A percentile compares a stretch with the other conserved stretches of the same genome.
phyloP scores from a whole-genome alignment of 2,888 invertebrate genomes.

The Bombyx huttoni region DNA sequence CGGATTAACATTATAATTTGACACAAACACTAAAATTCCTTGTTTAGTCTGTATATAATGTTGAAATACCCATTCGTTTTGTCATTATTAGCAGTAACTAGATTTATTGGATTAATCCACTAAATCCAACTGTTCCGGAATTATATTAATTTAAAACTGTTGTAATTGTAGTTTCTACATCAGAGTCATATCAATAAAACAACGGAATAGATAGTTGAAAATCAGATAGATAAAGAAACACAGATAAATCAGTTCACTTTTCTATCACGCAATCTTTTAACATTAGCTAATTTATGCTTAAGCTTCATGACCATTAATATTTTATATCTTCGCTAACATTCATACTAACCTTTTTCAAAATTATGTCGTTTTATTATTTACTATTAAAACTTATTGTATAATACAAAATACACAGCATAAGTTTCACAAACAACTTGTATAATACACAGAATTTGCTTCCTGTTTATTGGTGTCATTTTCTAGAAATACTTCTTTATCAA shows the following conservation, averaged over 20 bases:
- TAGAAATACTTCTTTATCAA: not conserved
- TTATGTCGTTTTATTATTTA: conserved; percentile 3
- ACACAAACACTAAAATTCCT: not conserved
- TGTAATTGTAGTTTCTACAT: not conserved
- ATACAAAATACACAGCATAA: conserved; percentile 1
- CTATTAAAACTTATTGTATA: conserved; percentile 4
- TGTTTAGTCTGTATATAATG: not conserved
- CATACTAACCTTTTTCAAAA: not conserved
- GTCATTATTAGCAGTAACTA: too few relatives aligned
- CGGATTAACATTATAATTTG: conserved; percentile 35
- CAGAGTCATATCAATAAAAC: too few relatives aligned
- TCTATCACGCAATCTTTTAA: conserved; percentile 12
- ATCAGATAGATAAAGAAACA: not conserved
- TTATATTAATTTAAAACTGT: not conserved
- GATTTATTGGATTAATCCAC: not conserved
- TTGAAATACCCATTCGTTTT: not conserved
- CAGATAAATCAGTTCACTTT: conserved; percentile 8
- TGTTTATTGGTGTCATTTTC: not conserved
- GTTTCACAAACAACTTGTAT: conserved; percentile 6
- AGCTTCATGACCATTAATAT: conserved; percentile 18
- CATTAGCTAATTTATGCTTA: conserved; percentile 18
- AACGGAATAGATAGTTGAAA: too few relatives aligned
- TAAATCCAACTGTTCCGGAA: not conserved
- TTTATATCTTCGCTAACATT: conserved; percentile 5
- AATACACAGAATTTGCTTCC: conserved; percentile 5